Conservation (phyloP, 2,797 vertebrate species). For the Pteropus rufus region DNA sequence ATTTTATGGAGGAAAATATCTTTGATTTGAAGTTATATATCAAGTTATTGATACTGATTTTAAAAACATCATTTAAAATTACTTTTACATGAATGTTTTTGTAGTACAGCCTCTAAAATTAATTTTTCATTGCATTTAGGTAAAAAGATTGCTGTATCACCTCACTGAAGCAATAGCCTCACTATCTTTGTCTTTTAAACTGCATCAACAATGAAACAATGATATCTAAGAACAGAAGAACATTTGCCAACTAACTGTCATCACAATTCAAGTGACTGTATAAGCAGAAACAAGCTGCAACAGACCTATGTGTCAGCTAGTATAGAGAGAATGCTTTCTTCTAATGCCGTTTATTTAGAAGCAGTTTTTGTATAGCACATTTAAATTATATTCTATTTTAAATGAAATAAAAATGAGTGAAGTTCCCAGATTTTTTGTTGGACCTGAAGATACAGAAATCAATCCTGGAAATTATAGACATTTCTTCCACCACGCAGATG, state of each 20-base stretch:
- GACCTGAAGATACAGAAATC: conserved; percentile 87
- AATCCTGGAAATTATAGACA: conserved; percentile 86
- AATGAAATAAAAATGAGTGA: conserved; percentile 83
- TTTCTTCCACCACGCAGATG: conserved; percentile 88
- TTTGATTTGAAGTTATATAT: not conserved
- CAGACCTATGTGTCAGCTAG: conserved; percentile 34
- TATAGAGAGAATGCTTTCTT: conserved; percentile 65
- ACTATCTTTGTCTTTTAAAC: conserved; percentile 47
- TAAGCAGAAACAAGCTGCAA: conserved; percentile 56
- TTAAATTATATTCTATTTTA: conserved; percentile 78
- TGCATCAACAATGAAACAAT: conserved; percentile 70
- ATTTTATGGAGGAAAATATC: conserved; percentile 12
- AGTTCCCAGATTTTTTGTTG: conserved; percentile 89
- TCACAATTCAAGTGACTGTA: conserved; percentile 46
- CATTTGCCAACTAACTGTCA: conserved; percentile 67
- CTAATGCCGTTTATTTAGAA: conserved; percentile 40
- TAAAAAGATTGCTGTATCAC: conserved; percentile 44
- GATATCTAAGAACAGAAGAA: conserved; percentile 70
- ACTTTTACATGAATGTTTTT: not conserved
- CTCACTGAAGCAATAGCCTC: conserved; percentile 62
- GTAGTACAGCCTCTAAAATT: not conserved
- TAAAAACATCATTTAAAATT: not conserved
- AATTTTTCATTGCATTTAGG: conserved; percentile 65
- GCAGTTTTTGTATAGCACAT: conserved; percentile 62
- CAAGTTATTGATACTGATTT: not conserved